phyloP scores from a whole-genome alignment of 2,113 vertebrate genomes.

The Macrotus californicus region DNA sequence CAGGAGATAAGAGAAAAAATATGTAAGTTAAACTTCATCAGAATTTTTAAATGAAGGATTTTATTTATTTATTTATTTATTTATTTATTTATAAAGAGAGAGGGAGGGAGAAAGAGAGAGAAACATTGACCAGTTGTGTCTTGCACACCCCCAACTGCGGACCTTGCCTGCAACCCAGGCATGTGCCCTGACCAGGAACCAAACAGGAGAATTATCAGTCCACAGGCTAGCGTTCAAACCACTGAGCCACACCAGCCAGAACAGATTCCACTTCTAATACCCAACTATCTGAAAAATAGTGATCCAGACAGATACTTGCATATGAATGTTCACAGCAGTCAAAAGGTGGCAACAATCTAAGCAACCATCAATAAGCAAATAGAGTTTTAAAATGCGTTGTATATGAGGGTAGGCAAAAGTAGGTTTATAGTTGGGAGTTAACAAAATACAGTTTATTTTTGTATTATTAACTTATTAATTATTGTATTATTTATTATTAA shows the following conservation, averaged over 20 bases:
- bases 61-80: no score
- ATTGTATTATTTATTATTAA: background rate
- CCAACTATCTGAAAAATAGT: conserved; percentile 26
- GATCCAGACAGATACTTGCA: background rate
- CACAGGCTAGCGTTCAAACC: no score
- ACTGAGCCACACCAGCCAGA: no score
- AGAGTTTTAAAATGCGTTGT: background rate
- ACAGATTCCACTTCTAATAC: background rate
- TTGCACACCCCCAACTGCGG: no score
- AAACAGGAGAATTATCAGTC: no score
- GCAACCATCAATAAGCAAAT: background rate
- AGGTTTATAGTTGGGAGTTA: background rate
- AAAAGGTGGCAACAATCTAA: background rate
- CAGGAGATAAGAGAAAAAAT: background rate
- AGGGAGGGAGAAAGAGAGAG: no score
- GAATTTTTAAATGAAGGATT: background rate
- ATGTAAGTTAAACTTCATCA: background rate
- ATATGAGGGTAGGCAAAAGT: background rate
- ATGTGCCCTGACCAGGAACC: no score
- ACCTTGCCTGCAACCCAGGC: no score
- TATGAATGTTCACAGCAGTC: background rate
- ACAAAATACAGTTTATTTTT: no score
- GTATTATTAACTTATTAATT: background rate
- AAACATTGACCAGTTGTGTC: no score
- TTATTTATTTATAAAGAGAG: no score